Percentiles rank a stretch among this genome's conserved stretches.
phyloP scores from a whole-genome alignment of 2,797 vertebrate species.

The Paedocypris micromegethes region DNA sequence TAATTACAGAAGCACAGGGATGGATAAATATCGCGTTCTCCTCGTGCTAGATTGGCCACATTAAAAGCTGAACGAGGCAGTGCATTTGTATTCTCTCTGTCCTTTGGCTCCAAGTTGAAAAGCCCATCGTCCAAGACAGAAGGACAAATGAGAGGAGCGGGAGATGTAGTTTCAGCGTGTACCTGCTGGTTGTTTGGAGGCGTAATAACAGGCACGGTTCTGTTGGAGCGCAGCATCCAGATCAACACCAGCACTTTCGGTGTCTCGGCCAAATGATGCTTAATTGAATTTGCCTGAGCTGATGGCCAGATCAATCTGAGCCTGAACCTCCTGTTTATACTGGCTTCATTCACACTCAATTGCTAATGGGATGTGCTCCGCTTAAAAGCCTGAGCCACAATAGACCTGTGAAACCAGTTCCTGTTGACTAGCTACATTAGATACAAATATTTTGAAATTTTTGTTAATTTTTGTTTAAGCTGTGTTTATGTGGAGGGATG shows the following conservation, averaged over 20 bases:
- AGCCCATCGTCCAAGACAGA: constrained; percentile 24
- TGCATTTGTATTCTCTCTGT: constrained; percentile 26
- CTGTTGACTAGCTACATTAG: not conserved
- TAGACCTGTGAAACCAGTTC: not conserved
- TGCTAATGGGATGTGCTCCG: constrained; percentile 10
- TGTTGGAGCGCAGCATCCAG: constrained; percentile 35
- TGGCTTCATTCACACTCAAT: constrained; percentile 30
- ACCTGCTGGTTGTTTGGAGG: constrained; percentile 41
- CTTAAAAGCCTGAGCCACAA: not conserved
- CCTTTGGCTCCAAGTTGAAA: constrained; percentile 38
- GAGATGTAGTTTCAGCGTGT: constrained; percentile 11
- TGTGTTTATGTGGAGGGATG: too few species aligned
- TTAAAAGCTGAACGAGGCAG: not conserved
- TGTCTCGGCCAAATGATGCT: constrained; percentile 34
- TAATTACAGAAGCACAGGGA: constrained; percentile 25
- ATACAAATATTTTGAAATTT: too few species aligned
- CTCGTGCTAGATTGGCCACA: constrained; percentile 13
- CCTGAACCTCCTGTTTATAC: constrained; percentile 30
- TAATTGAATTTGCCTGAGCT: constrained; percentile 44
- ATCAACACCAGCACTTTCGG: constrained; percentile 39
- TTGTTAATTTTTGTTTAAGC: too few species aligned
- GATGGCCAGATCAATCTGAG: constrained; percentile 47
- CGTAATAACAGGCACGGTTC: constrained; percentile 34
- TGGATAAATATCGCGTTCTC: constrained; percentile 14
- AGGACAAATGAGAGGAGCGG: constrained; percentile 20